phyloP scores from a whole-genome alignment of 2,113 vertebrate species.

The Orycteropus afer region DNA sequence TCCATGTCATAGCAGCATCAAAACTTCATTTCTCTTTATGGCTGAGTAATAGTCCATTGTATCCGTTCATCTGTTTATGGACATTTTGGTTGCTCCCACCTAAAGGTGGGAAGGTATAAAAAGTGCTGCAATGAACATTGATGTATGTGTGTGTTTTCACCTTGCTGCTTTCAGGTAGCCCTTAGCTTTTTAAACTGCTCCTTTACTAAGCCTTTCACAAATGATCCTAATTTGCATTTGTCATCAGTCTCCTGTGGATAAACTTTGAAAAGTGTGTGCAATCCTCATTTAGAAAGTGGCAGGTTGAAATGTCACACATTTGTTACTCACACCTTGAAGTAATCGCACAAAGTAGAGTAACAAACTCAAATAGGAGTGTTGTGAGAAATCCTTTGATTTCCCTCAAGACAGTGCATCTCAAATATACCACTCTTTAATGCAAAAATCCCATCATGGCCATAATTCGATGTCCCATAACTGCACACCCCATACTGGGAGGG shows the following conservation, averaged over 20 bases:
- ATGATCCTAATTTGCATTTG: neutral
- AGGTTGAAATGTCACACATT: neutral
- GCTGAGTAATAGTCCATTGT: neutral
- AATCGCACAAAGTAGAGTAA: neutral
- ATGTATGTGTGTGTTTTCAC: neutral
- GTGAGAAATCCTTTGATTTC: neutral
- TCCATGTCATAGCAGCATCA: neutral
- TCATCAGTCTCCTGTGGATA: slow-evolving; percentile 5
- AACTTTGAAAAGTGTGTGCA: neutral
- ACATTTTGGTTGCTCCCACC: neutral
- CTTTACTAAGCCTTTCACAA: neutral
- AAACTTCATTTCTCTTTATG: neutral
- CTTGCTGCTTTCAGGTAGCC: neutral
- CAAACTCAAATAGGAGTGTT: neutral
- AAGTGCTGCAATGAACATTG: neutral
- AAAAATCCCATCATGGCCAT: neutral
- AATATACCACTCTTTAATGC: neutral
- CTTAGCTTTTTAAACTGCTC: neutral
- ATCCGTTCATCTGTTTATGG: neutral
- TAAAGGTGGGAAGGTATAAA: neutral
- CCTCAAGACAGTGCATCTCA: neutral
- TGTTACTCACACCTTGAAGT: neutral
- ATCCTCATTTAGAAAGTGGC: neutral
- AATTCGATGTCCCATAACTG: neutral
- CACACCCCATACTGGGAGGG: neutral